These are phyloP conservation scores for Macaria liturata DNA, from an alignment of 2,888 invertebrate species.

Conservation along the genomic window DNA sequence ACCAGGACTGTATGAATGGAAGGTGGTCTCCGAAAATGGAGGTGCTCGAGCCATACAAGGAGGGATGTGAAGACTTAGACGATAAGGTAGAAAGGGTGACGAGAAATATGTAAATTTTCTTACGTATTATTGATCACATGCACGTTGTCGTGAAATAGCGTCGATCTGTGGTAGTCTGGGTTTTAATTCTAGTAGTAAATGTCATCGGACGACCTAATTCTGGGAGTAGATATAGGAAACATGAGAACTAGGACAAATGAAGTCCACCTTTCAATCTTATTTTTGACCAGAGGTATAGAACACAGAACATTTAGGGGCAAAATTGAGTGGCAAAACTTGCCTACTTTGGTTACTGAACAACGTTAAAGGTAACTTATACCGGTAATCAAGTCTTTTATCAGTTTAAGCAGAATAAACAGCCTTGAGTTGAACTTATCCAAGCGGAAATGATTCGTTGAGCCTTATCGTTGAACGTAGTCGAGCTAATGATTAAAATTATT, in stretches of 20 bases:
- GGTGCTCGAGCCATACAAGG: constrained; percentile 87
- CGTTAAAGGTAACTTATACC: no score
- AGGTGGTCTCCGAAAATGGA: constrained; percentile 86
- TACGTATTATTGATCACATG: no score
- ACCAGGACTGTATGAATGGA: constrained; percentile 84
- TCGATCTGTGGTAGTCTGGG: background rate
- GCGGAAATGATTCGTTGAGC: background rate
- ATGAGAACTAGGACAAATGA: constrained; percentile 78
- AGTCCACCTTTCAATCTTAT: background rate
- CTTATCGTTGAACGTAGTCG: no score
- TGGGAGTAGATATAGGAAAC: constrained; percentile 67
- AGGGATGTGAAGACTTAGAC: constrained; percentile 86
- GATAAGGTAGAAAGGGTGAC: constrained; percentile 85
- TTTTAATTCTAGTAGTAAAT: background rate
- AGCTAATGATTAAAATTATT: background rate
- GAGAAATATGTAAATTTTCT: constrained; percentile 69
- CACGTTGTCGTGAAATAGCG: no score
- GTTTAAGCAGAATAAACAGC: no score
- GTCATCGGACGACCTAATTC: background rate
- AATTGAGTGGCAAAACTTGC: no score
- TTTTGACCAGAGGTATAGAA: no score
- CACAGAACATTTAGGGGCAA: no score
- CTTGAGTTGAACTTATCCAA: no score
- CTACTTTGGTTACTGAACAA: no score
- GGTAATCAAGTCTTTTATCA: no score